Evolutionary conservation across 2,797 vertebrate species (phyloP), one percentile per base, ranked within the genome.

Genomic region (Lacerta viridis): DNA sequence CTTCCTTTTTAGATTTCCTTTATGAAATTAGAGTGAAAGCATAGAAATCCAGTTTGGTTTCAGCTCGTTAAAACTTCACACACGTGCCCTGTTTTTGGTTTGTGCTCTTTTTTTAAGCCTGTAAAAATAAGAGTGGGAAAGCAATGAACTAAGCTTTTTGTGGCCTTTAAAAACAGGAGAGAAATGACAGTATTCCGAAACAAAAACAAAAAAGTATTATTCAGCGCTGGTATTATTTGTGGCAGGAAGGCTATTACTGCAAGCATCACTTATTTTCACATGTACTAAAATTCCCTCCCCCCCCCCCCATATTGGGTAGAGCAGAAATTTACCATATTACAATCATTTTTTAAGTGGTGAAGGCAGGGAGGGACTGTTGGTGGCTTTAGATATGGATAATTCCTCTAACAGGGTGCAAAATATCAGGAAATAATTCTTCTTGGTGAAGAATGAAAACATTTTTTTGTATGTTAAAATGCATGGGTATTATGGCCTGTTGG

Each of bases 161-260:
- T 97, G 97, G 95, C 97, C 96, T 97, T 97, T 95, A 93, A 95
- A 92, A 95, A 88, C 29, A 94, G 2, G 13, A 93, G 91, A 95
- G 90, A 68, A 88, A 81, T 93, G 90, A 92, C 93, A 95, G 90
- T 95, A 93, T 93, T 96, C 25, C 83, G 91, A 66, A 46, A 50
- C 23, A 11, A 76, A 76, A 20, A 7, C 93, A 4, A 75, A 92
- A 84, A 90, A 87, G 81, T 92, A 50, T 95, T 93, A 86, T 39
- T 87, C 90, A 88, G 90, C 90, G 76, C 87, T 69, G 96, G 92
- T 93, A 94, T 71, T 7, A 71, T 90, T 93, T 92, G 91, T 76
- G 39, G 90, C 93, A 79, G 64, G 79, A 90, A 90, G 85, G 88
- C 90, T 90, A 80, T 90, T 94, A 33, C 94, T 94, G 90, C 92